A percentile compares a stretch with the other conserved stretches of the same genome.
Conservation (phyloP, 2,113 vertebrate genomes). For the Aldabrachelys gigantea region DNA sequence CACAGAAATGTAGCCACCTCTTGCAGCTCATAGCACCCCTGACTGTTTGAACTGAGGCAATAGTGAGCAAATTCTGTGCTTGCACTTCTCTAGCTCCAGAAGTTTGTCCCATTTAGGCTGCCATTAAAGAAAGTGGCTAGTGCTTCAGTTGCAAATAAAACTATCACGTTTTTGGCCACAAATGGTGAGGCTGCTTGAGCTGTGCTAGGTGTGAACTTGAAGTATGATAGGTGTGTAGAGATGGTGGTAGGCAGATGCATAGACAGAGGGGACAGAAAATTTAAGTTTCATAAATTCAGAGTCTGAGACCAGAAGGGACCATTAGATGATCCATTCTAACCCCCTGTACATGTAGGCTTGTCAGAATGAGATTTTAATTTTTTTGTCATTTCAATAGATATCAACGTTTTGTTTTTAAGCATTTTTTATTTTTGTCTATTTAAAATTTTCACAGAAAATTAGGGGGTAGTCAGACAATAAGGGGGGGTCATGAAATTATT, state of each 20-base stretch:
- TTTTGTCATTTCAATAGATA: background rate
- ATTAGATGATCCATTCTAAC: background rate
- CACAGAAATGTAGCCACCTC: accelerated
- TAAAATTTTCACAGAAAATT: background rate
- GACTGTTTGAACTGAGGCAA: background rate
- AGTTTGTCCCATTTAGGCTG: background rate
- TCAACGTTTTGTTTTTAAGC: background rate
- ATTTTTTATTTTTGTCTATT: background rate
- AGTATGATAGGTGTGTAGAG: background rate
- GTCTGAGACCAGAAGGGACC: background rate
- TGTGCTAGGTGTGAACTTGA: background rate
- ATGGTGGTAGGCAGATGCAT: accelerated
- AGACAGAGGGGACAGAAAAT: background rate
- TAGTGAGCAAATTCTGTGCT: background rate
- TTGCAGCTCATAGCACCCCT: accelerated
- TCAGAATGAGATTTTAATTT: background rate
- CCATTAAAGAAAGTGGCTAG: background rate
- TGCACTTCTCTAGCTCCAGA: background rate
- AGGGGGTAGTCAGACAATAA: too few relatives aligned
- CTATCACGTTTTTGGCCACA: accelerated
- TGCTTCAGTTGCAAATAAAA: background rate
- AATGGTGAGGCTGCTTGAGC: background rate
- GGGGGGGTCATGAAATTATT: too few relatives aligned
- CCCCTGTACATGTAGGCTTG: background rate
- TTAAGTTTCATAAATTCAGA: background rate